These are phyloP conservation scores for Phaenicophaeus curvirostris DNA, from an alignment of 2,797 vertebrate species.

Conservation along the genomic window DNA sequence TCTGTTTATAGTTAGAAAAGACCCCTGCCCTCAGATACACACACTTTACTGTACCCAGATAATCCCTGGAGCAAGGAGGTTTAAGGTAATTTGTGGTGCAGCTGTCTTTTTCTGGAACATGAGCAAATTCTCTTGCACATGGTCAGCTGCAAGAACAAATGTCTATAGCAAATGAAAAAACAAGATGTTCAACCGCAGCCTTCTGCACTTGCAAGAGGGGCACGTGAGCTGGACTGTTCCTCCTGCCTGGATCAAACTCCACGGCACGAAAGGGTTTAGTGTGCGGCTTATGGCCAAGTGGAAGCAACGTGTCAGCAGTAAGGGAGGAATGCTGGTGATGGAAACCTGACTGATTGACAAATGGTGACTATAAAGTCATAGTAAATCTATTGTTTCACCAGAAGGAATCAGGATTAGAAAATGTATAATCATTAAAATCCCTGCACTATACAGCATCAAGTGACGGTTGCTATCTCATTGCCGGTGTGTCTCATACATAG, in stretches of 20 bases:
- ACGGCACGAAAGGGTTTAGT: conserved; percentile 75
- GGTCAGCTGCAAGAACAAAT: conserved; percentile 93
- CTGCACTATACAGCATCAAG: conserved; percentile 3
- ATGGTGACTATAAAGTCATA: conserved; percentile 61
- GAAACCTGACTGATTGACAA: conserved; percentile 61
- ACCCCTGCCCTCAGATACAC: conserved; percentile 73
- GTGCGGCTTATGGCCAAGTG: conserved; percentile 73
- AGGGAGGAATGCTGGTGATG: conserved; percentile 61
- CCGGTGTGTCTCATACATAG: not conserved
- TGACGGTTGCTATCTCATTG: not conserved
- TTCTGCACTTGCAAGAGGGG: conserved; percentile 51
- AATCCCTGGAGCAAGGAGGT: conserved; percentile 87
- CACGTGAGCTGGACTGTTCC: conserved; percentile 65
- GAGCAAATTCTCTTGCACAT: conserved; percentile 86
- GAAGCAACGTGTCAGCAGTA: conserved; percentile 64
- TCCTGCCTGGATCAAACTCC: conserved; percentile 64
- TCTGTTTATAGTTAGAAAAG: conserved; percentile 66
- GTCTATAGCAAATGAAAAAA: conserved; percentile 85
- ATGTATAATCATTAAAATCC: conserved; percentile 58
- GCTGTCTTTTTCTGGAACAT: conserved; percentile 90
- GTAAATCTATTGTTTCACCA: conserved; percentile 67
- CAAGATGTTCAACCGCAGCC: conserved; percentile 79
- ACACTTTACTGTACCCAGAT: conserved; percentile 77
- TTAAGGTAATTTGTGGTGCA: conserved; percentile 89
- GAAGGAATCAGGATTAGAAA: conserved; percentile 67